Conservation (phyloP, 2,797 vertebrate genomes). For the Argya squamiceps region DNA sequence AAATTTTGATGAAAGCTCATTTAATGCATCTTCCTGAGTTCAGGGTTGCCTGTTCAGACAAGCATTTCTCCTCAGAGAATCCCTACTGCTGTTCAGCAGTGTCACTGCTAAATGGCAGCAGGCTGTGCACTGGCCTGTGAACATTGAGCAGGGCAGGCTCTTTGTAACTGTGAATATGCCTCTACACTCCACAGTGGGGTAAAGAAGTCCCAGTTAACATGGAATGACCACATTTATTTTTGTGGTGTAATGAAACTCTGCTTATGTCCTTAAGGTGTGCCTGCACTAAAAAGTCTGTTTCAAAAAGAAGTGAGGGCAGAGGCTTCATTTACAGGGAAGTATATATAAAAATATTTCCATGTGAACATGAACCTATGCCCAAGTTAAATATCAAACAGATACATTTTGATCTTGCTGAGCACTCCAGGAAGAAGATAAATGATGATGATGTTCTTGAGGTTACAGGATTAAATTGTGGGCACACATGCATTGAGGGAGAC, state of each 20-base stretch:
- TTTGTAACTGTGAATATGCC: not conserved
- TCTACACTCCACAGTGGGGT: not conserved
- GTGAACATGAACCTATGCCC: not conserved
- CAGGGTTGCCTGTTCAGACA: not conserved
- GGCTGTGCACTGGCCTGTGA: not conserved
- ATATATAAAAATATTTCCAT: not conserved
- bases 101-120: not conserved
- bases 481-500: not conserved
- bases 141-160: not conserved
- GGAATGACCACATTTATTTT: not conserved
- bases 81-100: not conserved
- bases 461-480: not conserved
- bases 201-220: not conserved
- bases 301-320: not conserved
- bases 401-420: not conserved
- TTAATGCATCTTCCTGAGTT: not conserved
- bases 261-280: not conserved
- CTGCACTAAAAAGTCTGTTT: not conserved
- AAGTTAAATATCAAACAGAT: not conserved
- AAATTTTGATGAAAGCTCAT: not conserved
- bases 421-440: not conserved
- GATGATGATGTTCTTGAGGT: not conserved
- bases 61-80: not conserved
- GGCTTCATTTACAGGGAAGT: not conserved
- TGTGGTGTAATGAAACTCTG: accelerated